Evolutionary conservation across 2,888 invertebrate genomes (phyloP).

Genomic region (Lamellibrachia satsuma): DNA sequence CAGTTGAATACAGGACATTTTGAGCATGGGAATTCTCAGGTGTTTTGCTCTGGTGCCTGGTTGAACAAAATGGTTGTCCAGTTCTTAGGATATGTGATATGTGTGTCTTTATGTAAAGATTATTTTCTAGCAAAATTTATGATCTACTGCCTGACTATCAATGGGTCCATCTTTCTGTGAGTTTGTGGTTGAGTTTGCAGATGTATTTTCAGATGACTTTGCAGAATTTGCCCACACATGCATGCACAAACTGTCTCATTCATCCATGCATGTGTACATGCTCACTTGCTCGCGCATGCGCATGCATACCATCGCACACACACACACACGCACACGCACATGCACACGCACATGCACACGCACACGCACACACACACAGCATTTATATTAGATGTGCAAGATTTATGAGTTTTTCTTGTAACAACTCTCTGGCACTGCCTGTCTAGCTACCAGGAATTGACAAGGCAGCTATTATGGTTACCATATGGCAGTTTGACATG

Average conservation of each 20-base stretch:
- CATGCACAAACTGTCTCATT: too few species aligned
- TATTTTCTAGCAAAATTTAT: too few species aligned
- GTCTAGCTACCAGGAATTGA: neutral
- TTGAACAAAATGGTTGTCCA: neutral
- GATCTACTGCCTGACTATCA: neutral
- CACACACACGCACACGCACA: too few species aligned
- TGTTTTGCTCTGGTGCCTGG: neutral
- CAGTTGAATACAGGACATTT: neutral
- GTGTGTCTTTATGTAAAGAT: too few species aligned
- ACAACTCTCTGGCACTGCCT: neutral
- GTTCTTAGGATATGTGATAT: neutral
- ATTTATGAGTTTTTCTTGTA: neutral
- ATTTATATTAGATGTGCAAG: neutral
- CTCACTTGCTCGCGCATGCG: too few species aligned
- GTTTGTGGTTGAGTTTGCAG: neutral
- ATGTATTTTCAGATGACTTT: neutral
- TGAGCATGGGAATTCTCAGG: neutral
- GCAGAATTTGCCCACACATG: too few species aligned
- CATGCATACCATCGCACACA: too few species aligned
- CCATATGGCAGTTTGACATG: neutral
- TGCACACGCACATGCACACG: neutral
- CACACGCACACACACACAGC: neutral
- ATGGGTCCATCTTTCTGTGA: neutral
- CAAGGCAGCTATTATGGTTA: neutral
- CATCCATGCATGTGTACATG: too few species aligned